These are phyloP conservation scores for Telenomus remus DNA, from an alignment of 1,140 invertebrate genomes.

Conservation along the genomic window DNA sequence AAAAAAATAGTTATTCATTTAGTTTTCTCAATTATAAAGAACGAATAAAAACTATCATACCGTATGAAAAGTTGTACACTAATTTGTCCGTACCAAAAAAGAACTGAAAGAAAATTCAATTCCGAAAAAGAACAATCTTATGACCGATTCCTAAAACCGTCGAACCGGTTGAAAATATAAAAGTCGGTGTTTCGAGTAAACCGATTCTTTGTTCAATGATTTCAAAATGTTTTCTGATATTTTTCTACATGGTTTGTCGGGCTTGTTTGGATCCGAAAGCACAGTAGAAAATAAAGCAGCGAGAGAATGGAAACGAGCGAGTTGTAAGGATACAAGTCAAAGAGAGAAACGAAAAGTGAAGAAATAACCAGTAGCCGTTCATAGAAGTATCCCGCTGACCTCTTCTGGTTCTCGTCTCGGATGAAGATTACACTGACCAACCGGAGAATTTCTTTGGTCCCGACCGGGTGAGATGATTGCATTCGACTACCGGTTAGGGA, in stretches of 20 bases:
- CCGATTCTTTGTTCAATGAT: conserved; percentile 15
- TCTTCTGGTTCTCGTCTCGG: conserved; percentile 61
- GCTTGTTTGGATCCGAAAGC: conserved; percentile 25
- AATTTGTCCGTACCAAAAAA: no score
- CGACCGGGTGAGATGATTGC: conserved; percentile 55
- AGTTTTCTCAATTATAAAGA: no score
- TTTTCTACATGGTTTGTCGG: conserved; percentile 4
- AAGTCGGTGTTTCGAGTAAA: conserved; percentile 12
- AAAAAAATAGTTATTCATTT: no score
- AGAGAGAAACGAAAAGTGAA: conserved; percentile 48
- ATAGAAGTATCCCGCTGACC: conserved; percentile 69
- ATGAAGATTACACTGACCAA: conserved; percentile 62
- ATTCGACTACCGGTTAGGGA: conserved; percentile 48
- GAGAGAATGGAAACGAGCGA: conserved; percentile 30
- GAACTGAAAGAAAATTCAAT: background rate
- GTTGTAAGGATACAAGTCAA: conserved; percentile 43
- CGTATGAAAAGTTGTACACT: no score
- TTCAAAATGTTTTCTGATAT: conserved; percentile 20
- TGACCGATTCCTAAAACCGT: background rate
- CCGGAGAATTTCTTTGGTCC: conserved; percentile 69
- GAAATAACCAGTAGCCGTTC: conserved; percentile 69
- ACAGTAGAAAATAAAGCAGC: conserved; percentile 10
- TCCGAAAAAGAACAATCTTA: background rate
- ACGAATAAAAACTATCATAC: no score
- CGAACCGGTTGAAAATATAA: background rate